A percentile compares a stretch with the other conserved stretches of the same genome.
Evolutionary conservation across 2,797 vertebrate species (phyloP).

Genomic region (Phrynocephalus vlangalii): DNA sequence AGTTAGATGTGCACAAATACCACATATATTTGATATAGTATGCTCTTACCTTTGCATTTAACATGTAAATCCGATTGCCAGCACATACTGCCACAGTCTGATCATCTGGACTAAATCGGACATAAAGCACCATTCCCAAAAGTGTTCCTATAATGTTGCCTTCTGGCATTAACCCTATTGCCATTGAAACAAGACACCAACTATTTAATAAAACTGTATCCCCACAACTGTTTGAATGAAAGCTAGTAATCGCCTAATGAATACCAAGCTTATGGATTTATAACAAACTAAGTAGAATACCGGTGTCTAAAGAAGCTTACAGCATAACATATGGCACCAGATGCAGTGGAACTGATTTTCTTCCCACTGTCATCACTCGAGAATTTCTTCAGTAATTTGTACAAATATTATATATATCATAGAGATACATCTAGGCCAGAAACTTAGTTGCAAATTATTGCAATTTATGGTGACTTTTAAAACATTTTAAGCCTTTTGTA

Average conservation of each 20-base stretch:
- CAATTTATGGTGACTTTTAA: neutral
- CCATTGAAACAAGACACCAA: constrained; percentile 3
- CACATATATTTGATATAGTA: neutral
- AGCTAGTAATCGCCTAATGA: neutral
- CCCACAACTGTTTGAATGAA: neutral
- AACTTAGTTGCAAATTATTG: neutral
- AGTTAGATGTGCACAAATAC: neutral
- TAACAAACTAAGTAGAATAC: neutral
- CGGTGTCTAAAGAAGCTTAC: neutral
- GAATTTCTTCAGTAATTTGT: too few relatives aligned
- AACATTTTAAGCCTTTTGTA: too few relatives aligned
- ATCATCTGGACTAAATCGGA: constrained; percentile 74
- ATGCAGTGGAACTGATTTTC: neutral
- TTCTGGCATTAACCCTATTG: constrained; percentile 67
- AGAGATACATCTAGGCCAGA: neutral
- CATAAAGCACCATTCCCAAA: constrained; percentile 68
- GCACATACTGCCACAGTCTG: constrained; percentile 67
- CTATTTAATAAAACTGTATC: constrained; percentile 9
- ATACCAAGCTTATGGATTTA: neutral
- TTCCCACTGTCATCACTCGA: too few relatives aligned
- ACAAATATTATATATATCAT: too few relatives aligned
- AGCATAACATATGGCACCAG: neutral
- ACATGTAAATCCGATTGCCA: constrained; percentile 62
- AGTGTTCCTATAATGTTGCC: constrained; percentile 69
- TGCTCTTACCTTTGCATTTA: constrained; percentile 73